Evolutionary conservation across 2,113 vertebrate species (phyloP).

Genomic region (Stercorarius parasiticus): DNA sequence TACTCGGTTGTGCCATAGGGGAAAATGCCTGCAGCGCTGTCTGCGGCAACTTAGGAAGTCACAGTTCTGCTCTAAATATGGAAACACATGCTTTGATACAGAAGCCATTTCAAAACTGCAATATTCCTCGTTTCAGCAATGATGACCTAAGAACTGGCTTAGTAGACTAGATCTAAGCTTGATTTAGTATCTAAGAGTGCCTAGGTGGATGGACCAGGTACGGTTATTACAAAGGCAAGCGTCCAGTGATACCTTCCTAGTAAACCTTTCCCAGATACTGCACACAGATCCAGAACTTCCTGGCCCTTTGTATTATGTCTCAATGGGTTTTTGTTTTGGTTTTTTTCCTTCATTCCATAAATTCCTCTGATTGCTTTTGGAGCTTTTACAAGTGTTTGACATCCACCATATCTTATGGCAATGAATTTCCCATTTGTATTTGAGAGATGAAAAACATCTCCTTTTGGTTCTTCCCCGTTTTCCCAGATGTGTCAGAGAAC

Average conservation of each 20-base stretch:
- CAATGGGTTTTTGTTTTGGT: background rate
- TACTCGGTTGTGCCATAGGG: background rate
- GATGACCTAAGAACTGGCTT: background rate
- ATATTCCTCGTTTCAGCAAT: background rate
- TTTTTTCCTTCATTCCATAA: background rate
- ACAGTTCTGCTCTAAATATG: background rate
- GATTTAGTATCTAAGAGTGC: background rate
- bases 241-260: background rate
- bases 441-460: background rate
- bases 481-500: background rate
- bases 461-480: background rate
- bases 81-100: background rate
- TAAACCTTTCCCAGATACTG: background rate
- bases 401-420: background rate
- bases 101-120: background rate
- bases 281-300: background rate
- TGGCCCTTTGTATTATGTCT: background rate
- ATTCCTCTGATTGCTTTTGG: background rate
- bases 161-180: background rate
- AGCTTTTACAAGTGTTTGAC: background rate
- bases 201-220: background rate
- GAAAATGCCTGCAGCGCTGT: background rate
- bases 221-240: too few relatives aligned
- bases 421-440: background rate
- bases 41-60: background rate